These are phyloP conservation scores for Sialis lutaria DNA, from an alignment of 2,888 invertebrate genomes.

Conservation along the genomic window DNA sequence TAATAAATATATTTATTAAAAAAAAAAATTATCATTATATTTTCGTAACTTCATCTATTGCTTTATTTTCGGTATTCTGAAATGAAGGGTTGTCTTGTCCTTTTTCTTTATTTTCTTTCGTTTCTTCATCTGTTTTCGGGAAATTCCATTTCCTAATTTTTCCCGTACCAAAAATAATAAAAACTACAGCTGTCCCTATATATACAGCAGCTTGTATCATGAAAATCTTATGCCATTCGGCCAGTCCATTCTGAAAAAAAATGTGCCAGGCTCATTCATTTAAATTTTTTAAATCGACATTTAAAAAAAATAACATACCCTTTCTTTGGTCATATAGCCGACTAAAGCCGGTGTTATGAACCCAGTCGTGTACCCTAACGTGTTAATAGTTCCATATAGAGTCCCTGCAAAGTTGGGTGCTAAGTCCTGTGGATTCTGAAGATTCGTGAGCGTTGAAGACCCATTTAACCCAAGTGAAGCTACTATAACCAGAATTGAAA, in stretches of 20 bases:
- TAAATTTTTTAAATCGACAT: background rate
- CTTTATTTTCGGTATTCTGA: conserved; percentile 2
- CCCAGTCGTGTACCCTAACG: conserved; percentile 49
- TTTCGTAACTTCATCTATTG: background rate
- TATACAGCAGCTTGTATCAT: conserved; percentile 54
- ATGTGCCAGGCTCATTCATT: background rate
- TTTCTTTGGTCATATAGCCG: conserved; percentile 36
- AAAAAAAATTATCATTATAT: no score
- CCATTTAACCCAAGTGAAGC: conserved; percentile 43
- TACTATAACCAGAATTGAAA: conserved; percentile 45
- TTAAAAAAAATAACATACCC: conserved; percentile 23
- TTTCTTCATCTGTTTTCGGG: conserved; percentile 5
- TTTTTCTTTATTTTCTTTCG: conserved; percentile 6
- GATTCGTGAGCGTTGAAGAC: conserved; percentile 23
- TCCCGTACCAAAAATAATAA: conserved; percentile 51
- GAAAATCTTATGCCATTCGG: conserved; percentile 58
- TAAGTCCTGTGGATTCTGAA: conserved; percentile 41
- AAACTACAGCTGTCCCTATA: conserved; percentile 47
- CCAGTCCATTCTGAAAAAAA: conserved; percentile 48
- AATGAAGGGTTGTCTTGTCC: conserved; percentile 3
- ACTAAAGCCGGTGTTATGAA: conserved; percentile 53
- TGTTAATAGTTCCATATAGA: conserved; percentile 55
- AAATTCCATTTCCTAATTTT: conserved; percentile 57
- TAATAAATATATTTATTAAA: no score
- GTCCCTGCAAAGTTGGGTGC: conserved; percentile 59